These are phyloP conservation scores for Micronycteris hirsuta DNA, from an alignment of 2,113 vertebrate genomes.

Conservation along the genomic window DNA sequence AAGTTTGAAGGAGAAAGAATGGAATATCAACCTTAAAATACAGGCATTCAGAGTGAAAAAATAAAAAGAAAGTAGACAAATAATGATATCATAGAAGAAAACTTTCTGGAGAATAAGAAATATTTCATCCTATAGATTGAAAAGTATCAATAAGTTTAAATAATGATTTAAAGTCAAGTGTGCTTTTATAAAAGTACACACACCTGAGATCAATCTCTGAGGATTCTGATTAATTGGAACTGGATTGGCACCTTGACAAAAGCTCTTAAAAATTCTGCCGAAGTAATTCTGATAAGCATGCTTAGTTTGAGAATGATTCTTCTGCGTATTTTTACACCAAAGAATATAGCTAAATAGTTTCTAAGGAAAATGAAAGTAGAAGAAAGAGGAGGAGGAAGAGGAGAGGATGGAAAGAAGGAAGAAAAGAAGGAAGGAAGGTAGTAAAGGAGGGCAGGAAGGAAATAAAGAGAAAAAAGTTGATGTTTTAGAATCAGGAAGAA, in stretches of 20 bases:
- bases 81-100: conserved; percentile 36
- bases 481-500: neutral
- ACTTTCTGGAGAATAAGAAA: neutral
- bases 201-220: neutral
- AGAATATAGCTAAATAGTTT: neutral
- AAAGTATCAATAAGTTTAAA: neutral
- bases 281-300: neutral
- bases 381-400: neutral
- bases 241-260: neutral
- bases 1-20: neutral
- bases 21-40: neutral
- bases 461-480: neutral
- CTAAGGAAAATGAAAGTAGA: neutral
- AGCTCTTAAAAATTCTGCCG: neutral
- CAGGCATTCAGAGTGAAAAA: neutral
- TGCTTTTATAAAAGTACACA: neutral
- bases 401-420: neutral
- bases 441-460: neutral
- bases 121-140: neutral
- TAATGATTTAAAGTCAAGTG: neutral
- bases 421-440: neutral
- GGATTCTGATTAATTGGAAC: neutral
- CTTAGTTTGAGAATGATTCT: neutral
- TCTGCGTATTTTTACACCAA: neutral
- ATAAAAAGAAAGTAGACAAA: neutral